These are phyloP conservation scores for Poeciliopsis prolifica DNA, from an alignment of 2,113 vertebrate species.

Conservation along the genomic window DNA sequence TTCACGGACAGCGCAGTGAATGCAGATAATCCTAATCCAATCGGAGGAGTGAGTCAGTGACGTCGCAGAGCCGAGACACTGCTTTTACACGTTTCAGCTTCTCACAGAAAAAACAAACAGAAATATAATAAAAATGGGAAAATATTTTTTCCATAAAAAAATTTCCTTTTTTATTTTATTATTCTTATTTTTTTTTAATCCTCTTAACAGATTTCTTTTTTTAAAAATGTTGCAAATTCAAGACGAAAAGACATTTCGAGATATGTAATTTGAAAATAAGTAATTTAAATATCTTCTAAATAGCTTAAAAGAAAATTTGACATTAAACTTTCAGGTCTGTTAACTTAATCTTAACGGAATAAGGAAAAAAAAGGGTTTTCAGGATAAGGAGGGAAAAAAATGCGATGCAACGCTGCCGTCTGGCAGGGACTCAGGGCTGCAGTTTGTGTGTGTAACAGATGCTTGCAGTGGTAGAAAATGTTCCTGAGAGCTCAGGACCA, in stretches of 20 bases:
- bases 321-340: not conserved
- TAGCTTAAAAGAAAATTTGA: not conserved
- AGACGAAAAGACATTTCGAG: not conserved
- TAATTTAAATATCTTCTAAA: not conserved
- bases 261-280: not conserved
- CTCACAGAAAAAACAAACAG: slow-evolving; percentile 1
- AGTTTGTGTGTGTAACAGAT: not conserved
- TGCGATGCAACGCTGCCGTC: not conserved
- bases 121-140: no score
- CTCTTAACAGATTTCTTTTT: not conserved
- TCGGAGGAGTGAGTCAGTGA: slow-evolving; percentile 1
- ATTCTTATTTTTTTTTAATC: not conserved
- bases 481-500: not conserved
- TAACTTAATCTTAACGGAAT: not conserved
- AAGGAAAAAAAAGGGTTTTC: not conserved
- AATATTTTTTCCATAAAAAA: no score
- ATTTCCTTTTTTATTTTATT: not conserved
- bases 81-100: not conserved
- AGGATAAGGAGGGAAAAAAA: not conserved
- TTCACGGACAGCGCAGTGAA: slow-evolving; percentile 50
- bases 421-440: not conserved
- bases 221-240: not conserved
- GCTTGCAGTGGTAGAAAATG: no score
- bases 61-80: not conserved
- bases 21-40: slow-evolving; percentile 54